Conservation (phyloP, 2,888 invertebrate genomes). For the Brenthis hecate region DNA sequence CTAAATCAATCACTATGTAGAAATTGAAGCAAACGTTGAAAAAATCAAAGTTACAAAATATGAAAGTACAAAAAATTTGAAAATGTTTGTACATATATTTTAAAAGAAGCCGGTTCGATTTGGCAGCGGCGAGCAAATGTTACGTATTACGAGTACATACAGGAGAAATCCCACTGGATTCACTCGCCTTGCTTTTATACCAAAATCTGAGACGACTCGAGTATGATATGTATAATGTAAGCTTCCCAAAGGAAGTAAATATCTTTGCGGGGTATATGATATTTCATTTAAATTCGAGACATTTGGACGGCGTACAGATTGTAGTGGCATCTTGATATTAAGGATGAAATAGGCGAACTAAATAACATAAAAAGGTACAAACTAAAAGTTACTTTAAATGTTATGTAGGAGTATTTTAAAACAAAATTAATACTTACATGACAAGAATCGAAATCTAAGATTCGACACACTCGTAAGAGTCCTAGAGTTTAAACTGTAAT, state of each 20-base stretch:
- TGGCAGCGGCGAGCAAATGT: slow-evolving; percentile 25
- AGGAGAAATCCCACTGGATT: slow-evolving; percentile 29
- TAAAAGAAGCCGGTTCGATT: slow-evolving; percentile 25
- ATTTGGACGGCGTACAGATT: neutral
- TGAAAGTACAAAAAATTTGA: slow-evolving; percentile 17
- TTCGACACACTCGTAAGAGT: too few relatives aligned
- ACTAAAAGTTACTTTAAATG: too few relatives aligned
- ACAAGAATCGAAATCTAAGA: too few relatives aligned
- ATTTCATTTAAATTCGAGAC: slow-evolving; percentile 3
- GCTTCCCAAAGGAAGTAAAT: slow-evolving; percentile 19
- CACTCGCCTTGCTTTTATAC: slow-evolving; percentile 21
- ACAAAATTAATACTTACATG: too few relatives aligned
- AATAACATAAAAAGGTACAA: too few relatives aligned
- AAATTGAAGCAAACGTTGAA: too few relatives aligned
- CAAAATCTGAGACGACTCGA: slow-evolving; percentile 12
- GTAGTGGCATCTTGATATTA: neutral
- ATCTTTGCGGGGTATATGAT: slow-evolving; percentile 6
- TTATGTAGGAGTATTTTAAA: too few relatives aligned
- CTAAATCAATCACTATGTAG: too few relatives aligned
- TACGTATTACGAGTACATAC: slow-evolving; percentile 13
- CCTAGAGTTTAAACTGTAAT: too few relatives aligned
- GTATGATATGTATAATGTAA: slow-evolving; percentile 20
- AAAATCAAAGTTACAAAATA: neutral
- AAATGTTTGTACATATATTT: slow-evolving; percentile 22
- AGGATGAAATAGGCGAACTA: too few relatives aligned